Evolutionary conservation across 2,797 vertebrate genomes (phyloP).

Genomic region (Coreius guichenoti): DNA sequence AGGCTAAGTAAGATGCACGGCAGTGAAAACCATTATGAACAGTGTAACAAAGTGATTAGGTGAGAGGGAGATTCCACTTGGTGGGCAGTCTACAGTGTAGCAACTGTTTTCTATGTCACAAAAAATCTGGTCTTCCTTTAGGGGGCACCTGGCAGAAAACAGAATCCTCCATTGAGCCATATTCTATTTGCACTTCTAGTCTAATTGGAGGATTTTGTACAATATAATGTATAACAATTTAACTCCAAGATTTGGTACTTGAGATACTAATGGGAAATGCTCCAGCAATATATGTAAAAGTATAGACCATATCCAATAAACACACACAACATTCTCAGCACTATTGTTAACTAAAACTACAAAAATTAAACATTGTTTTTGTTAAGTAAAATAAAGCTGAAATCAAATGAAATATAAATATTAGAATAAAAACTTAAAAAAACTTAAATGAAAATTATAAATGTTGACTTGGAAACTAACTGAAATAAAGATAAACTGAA

Average conservation of each 20-base stretch:
- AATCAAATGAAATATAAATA: no score
- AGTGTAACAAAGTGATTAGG: neutral
- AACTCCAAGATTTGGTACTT: neutral
- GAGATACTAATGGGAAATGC: neutral
- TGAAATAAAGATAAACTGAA: no score
- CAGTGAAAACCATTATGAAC: neutral
- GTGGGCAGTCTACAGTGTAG: neutral
- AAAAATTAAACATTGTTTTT: no score
- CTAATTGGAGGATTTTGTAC: neutral
- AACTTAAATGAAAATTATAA: no score
- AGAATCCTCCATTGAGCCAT: neutral
- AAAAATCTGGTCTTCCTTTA: neutral
- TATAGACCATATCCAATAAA: no score
- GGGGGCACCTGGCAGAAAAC: neutral
- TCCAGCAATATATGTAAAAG: no score
- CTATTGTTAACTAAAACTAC: no score
- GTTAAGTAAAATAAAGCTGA: no score
- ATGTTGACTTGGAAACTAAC: no score
- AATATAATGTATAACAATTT: neutral
- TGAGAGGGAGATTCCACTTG: neutral
- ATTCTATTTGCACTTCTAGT: neutral
- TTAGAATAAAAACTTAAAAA: no score
- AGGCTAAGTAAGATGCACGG: neutral
- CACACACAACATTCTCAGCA: no score
- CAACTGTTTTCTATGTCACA: neutral